Percentiles rank a stretch among this genome's conserved stretches.
phyloP scores from a whole-genome alignment of 2,888 invertebrate genomes.

The Platycnemis pennipes region DNA sequence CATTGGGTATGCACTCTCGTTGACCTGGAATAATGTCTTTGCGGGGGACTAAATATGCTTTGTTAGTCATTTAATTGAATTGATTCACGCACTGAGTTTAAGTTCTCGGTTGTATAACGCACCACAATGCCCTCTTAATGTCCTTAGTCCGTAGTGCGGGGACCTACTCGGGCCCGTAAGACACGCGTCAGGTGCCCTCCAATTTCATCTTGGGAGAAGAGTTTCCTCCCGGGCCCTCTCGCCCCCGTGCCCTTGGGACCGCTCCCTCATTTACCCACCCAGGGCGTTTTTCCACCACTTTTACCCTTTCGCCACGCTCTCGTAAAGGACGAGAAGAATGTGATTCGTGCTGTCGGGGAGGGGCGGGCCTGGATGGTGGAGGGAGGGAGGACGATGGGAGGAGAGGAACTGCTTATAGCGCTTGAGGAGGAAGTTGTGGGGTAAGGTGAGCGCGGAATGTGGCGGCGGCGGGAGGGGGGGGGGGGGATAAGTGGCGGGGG shows the following conservation, averaged over 20 bases:
- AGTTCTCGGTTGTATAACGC: neutral
- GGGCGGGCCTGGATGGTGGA: too few species aligned
- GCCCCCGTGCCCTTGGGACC: neutral
- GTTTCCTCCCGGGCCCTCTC: neutral
- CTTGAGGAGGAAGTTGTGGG: neutral
- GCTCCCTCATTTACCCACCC: conserved; percentile 1
- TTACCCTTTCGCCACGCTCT: conserved; percentile 39
- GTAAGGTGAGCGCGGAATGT: neutral
- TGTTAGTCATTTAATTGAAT: too few species aligned
- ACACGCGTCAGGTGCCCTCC: neutral
- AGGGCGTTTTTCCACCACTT: neutral
- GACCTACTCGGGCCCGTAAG: neutral
- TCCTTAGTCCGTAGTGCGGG: neutral
- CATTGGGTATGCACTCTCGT: too few species aligned
- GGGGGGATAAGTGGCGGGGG: neutral
- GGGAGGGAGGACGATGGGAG: neutral
- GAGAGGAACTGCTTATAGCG: neutral
- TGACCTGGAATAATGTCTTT: too few species aligned
- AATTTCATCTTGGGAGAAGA: neutral
- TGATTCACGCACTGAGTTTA: too few species aligned
- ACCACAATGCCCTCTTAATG: neutral
- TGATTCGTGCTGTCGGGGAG: neutral
- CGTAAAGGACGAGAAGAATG: neutral
- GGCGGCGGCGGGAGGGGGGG: neutral
- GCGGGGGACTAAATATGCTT: too few species aligned